Evolutionary conservation across 2,113 vertebrate genomes (phyloP).

Genomic region (Leuciscus idus): DNA sequence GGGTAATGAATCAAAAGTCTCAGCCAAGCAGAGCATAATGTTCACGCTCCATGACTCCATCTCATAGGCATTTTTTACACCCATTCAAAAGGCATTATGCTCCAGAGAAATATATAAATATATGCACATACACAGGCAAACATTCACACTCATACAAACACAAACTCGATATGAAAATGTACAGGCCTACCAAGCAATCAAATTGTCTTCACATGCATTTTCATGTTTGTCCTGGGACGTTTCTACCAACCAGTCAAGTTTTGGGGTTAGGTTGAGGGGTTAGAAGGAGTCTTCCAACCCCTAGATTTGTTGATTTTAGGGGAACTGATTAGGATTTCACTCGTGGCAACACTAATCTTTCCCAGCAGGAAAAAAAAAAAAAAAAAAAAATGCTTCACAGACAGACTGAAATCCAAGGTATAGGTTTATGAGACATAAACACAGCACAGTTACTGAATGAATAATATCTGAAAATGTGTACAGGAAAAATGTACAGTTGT

Average conservation of each 20-base stretch:
- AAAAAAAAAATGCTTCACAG: too few species aligned
- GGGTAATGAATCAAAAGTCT: slow-evolving; percentile 38
- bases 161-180: not conserved
- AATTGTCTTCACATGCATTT: not conserved
- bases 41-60: slow-evolving; percentile 11
- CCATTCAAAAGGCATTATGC: not conserved
- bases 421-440: not conserved
- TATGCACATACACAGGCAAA: not conserved
- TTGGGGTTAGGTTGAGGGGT: not conserved
- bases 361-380: not conserved
- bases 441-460: not conserved
- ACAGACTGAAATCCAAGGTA: not conserved
- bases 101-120: slow-evolving; percentile 8
- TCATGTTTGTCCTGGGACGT: not conserved
- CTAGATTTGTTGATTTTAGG: not conserved
- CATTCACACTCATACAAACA: not conserved
- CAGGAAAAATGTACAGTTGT: not conserved
- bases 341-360: not conserved
- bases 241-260: not conserved
- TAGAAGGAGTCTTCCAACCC: not conserved
- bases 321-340: not conserved
- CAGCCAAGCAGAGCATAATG: not conserved
- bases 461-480: not conserved
- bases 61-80: not conserved
- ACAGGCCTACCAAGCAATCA: not conserved